A percentile compares a stretch with the other conserved stretches of the same genome.
phyloP scores from a whole-genome alignment of 1,140 invertebrate genomes.

The Brachionus paranguensis region DNA sequence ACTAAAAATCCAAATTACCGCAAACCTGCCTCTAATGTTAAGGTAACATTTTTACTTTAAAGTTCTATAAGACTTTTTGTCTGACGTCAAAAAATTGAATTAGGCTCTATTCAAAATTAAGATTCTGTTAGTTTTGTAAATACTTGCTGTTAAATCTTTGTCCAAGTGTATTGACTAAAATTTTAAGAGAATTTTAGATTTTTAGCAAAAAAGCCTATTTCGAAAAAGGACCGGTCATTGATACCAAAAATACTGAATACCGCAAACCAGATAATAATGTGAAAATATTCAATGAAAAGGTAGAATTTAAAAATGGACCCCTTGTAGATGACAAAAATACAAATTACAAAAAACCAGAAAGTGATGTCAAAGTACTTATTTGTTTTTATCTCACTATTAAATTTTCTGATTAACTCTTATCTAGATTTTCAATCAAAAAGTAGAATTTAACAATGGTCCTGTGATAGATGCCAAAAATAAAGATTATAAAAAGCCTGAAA shows the following conservation, averaged over 20 bases:
- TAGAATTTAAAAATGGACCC: not conserved
- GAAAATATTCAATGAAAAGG: not conserved
- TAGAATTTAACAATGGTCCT: not conserved
- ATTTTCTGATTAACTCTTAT: not conserved
- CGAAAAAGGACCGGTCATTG: not conserved
- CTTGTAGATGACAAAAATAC: not conserved
- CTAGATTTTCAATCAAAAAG: not conserved
- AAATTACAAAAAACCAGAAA: not conserved
- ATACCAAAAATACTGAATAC: not conserved
- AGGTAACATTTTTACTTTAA: not conserved
- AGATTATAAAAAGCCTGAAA: not conserved
- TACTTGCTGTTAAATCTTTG: not conserved
- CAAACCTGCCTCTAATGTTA: not conserved
- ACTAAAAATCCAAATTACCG: constrained; percentile 3
- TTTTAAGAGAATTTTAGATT: not conserved
- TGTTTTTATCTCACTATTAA: not conserved
- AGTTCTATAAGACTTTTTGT: not conserved
- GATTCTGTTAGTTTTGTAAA: not conserved
- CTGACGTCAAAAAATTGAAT: not conserved
- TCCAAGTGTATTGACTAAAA: not conserved
- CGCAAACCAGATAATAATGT: not conserved
- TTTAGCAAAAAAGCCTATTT: not conserved
- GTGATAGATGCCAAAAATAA: not conserved
- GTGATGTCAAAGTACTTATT: not conserved
- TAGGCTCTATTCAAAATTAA: not conserved